Evolutionary conservation across 2,113 vertebrate species (phyloP), one percentile per base, ranked within the genome.

Genomic region (Hippocampus guttulatus): DNA sequence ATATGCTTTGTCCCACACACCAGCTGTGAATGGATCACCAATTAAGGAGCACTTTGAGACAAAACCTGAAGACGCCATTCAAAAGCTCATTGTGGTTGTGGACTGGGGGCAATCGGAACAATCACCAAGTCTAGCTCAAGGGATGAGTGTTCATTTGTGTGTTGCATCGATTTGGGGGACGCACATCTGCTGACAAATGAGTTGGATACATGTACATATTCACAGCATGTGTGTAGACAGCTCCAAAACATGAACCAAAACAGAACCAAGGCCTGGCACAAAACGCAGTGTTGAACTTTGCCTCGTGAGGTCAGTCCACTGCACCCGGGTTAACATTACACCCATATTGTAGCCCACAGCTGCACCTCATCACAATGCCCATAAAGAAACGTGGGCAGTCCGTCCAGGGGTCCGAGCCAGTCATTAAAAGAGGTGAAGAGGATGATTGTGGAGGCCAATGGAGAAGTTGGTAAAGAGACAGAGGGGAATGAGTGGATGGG

Each of bases 281-380:
- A 93, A 82, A 33, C 94, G 96, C 94, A 96, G 89, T 88, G 69
- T 68, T 88, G 95, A 94, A 93, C 95, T 93, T 85, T 94, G 94
- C 92, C 92, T 94, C 89, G 85, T 90, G 51, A 84, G 91, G 91
- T 94, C 93, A 94, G 90, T 82, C 84, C 89, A 88, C 84, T 78
- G 68, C 84, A 90, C 91, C 89, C 91, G 85, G 93, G 90, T 91
- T 94, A 93, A 93, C 80, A 73, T 94, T 92, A 93, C 83, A 92
- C 89, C 87, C 92, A 80, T 84, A 89, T 87, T 92, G 94, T 93
- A 92, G 91, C 93, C 85, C 92, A 93, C 95, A 97, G 95, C 95
- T 98, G 95, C 94, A 92, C 90, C 92, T 92, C 84, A 89, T 92
- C 93, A 92, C 93, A 90, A 93, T 82, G 75, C 87, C 91, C 89